A percentile compares a stretch with the other conserved stretches of the same genome.
Conservation (phyloP, 92 coral and sea anemone species). For the Actinernus sp. region DNA sequence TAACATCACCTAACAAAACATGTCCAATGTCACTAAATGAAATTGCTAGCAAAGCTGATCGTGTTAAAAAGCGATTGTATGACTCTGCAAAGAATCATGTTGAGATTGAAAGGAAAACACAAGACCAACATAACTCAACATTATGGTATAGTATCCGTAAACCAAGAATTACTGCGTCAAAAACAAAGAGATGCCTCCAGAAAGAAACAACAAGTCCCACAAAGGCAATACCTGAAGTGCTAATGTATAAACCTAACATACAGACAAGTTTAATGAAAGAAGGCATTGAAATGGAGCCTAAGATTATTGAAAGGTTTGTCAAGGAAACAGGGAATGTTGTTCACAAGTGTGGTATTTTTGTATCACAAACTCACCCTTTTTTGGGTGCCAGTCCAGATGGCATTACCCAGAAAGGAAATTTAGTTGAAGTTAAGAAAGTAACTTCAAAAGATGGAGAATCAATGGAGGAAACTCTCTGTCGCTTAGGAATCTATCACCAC, state of each 20-base stretch:
- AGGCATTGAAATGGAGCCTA: slow-evolving; percentile 54
- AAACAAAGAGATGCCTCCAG: slow-evolving; percentile 51
- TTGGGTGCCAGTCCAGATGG: slow-evolving; percentile 73
- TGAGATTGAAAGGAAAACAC: slow-evolving; percentile 36
- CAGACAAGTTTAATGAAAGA: slow-evolving; percentile 53
- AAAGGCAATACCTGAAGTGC: slow-evolving; percentile 55
- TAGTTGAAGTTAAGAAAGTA: slow-evolving; percentile 60
- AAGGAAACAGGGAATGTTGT: slow-evolving; percentile 21
- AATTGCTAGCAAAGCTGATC: slow-evolving; percentile 47
- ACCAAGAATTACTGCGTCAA: slow-evolving; percentile 64
- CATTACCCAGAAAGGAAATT: slow-evolving; percentile 33
- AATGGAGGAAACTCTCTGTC: no score
- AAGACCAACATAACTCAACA: slow-evolving; percentile 44
- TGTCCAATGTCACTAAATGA: slow-evolving; percentile 54
- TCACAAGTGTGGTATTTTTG: slow-evolving; percentile 37
- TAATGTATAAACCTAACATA: slow-evolving; percentile 27
- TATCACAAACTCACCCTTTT: slow-evolving; percentile 20
- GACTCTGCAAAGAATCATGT: slow-evolving; percentile 13
- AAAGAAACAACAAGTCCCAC: slow-evolving; percentile 58
- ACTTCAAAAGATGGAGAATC: slow-evolving; percentile 46
- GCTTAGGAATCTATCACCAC: no score
- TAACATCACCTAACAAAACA: slow-evolving; percentile 34
- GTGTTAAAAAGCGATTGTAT: slow-evolving; percentile 28
- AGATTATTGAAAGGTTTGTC: background rate
- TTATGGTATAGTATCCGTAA: slow-evolving; percentile 59